Conservation (phyloP, 2,888 invertebrate genomes). For the Caenorhabditis sp. region DNA sequence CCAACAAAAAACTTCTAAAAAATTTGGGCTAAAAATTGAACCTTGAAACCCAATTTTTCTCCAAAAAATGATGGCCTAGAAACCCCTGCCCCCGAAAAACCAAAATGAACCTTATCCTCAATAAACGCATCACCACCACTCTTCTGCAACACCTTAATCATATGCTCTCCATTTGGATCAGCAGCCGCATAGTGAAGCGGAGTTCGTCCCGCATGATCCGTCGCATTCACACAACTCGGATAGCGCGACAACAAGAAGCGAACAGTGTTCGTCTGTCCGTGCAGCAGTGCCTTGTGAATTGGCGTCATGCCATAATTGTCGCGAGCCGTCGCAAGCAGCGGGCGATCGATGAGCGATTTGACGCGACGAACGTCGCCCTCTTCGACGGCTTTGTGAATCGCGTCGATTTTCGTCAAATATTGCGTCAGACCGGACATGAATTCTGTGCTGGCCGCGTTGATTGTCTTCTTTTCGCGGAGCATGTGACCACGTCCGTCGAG, state of each 20-base stretch:
- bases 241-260: conserved; percentile 76
- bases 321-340: conserved; percentile 83
- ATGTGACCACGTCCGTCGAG: conserved; percentile 63
- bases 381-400: conserved; percentile 85
- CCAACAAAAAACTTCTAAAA: too few relatives aligned
- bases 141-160: conserved; percentile 71
- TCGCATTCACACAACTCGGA: conserved; percentile 71
- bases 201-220: conserved; percentile 71
- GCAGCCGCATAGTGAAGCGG: conserved; percentile 71
- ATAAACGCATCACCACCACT: conserved; percentile 71
- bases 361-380: conserved; percentile 85
- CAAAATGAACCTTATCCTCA: conserved; percentile 70
- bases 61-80: too few relatives aligned
- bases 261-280: conserved; percentile 79
- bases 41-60: too few relatives aligned
- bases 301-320: conserved; percentile 76
- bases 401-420: conserved; percentile 81
- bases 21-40: too few relatives aligned
- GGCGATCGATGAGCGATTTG: conserved; percentile 79
- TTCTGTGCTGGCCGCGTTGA: conserved; percentile 60
- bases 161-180: conserved; percentile 71
- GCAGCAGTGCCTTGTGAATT: conserved; percentile 68
- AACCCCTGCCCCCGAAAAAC: too few relatives aligned
- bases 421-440: conserved; percentile 65
- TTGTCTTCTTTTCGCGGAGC: conserved; percentile 61